Conservation (phyloP, 2,888 invertebrate species). For the Arge pagana region DNA sequence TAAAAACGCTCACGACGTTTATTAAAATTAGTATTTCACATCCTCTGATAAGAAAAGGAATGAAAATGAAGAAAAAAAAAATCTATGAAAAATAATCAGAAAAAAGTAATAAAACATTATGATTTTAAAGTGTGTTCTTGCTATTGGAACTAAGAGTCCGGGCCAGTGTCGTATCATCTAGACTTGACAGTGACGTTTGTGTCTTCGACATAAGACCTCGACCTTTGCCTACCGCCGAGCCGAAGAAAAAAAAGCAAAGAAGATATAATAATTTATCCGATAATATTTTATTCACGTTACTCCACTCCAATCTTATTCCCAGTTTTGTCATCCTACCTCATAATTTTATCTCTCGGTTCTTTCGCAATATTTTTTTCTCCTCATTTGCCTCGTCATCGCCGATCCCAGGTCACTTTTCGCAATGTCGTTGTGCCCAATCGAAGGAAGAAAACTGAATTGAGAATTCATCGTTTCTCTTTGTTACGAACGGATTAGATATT, state of each 20-base stretch:
- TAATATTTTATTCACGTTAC: no score
- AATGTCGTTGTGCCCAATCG: no score
- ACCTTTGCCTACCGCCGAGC: conserved; percentile 28
- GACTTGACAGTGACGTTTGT: conserved; percentile 24
- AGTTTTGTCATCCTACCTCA: no score
- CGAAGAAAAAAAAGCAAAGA: not conserved
- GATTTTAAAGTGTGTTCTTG: conserved; percentile 48
- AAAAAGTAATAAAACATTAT: conserved; percentile 32
- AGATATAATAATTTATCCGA: no score
- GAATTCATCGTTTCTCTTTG: no score
- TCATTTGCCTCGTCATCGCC: no score
- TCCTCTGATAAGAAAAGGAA: conserved; percentile 5
- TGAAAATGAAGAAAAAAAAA: conserved; percentile 19
- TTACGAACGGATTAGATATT: no score
- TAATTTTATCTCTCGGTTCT: no score
- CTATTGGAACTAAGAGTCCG: conserved; percentile 31
- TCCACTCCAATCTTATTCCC: no score
- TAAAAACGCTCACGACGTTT: not conserved
- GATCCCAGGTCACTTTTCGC: no score
- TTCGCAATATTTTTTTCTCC: no score
- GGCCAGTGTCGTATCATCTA: conserved; percentile 25
- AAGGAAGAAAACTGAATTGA: no score
- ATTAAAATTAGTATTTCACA: not conserved
- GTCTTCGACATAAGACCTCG: conserved; percentile 21
- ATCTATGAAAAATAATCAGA: conserved; percentile 14